These are phyloP conservation scores for Leptopilina syphax DNA, from an alignment of 2,888 invertebrate genomes.

Conservation along the genomic window DNA sequence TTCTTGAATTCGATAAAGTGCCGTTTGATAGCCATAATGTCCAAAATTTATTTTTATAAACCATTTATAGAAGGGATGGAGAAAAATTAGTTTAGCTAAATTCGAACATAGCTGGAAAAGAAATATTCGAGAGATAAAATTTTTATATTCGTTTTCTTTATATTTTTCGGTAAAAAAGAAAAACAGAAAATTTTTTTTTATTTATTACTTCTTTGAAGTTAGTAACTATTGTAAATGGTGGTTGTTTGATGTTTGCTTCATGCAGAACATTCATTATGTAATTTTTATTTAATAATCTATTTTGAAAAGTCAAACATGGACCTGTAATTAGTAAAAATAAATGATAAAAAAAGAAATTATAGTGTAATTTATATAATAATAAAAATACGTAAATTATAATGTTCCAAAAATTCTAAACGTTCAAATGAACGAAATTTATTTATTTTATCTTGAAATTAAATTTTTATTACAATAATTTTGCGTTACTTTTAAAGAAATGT, in stretches of 20 bases:
- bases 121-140: background rate
- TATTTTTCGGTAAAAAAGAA: too few relatives aligned
- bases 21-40: conserved; percentile 58
- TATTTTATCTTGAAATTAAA: too few relatives aligned
- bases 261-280: conserved; percentile 54
- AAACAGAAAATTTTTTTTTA: too few relatives aligned
- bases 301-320: conserved; percentile 55
- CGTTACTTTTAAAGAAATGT: too few relatives aligned
- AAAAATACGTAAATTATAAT: too few relatives aligned
- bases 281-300: conserved; percentile 56
- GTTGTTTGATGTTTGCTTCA: conserved; percentile 52
- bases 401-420: too few relatives aligned
- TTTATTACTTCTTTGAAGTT: conserved; percentile 52
- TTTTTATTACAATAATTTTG: too few relatives aligned
- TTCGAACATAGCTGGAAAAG: conserved; percentile 53
- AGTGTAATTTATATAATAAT: too few relatives aligned
- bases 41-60: conserved; percentile 60
- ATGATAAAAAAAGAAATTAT: too few relatives aligned
- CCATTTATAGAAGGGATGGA: conserved; percentile 51
- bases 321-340: conserved; percentile 45
- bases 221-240: conserved; percentile 52
- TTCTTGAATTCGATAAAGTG: conserved; percentile 34
- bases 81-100: conserved; percentile 53
- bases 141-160: background rate
- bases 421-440: too few relatives aligned